Conservation (phyloP, 2,888 invertebrate genomes). For the Rhodophaea formosa region DNA sequence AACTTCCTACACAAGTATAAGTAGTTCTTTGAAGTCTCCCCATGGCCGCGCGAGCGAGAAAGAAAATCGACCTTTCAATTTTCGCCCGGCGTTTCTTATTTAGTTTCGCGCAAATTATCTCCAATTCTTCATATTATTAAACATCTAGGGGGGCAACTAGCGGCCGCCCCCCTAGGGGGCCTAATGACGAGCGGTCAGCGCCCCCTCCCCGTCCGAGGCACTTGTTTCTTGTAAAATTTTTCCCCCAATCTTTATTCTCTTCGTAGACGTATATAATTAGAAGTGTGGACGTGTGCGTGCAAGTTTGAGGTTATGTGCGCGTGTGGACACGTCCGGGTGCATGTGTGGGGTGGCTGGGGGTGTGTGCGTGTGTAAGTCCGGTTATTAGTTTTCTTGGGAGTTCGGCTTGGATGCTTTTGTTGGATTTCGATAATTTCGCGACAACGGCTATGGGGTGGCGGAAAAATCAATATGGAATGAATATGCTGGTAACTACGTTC, state of each 20-base stretch:
- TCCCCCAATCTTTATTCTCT: constrained; percentile 81
- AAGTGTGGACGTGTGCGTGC: constrained; percentile 40
- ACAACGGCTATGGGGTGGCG: constrained; percentile 52
- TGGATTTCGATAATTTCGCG: constrained; percentile 81
- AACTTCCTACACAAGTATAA: constrained; percentile 17
- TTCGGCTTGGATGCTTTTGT: constrained; percentile 76
- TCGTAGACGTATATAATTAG: constrained; percentile 80
- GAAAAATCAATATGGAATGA: constrained; percentile 55
- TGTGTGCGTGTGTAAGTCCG: constrained; percentile 56
- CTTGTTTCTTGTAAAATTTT: constrained; percentile 81
- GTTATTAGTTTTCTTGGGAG: constrained; percentile 81
- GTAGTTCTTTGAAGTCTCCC: constrained; percentile 23
- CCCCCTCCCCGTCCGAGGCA: constrained; percentile 65
- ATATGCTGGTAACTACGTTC: constrained; percentile 22
- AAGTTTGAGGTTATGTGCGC: constrained; percentile 30
- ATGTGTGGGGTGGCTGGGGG: constrained; percentile 35
- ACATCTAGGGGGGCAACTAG: constrained; percentile 76
- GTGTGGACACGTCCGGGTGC: constrained; percentile 29
- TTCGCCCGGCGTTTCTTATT: constrained; percentile 79
- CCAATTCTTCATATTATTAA: constrained; percentile 82
- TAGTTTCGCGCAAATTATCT: constrained; percentile 82
- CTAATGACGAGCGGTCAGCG: constrained; percentile 78
- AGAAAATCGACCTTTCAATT: constrained; percentile 71
- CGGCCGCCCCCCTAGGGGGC: constrained; percentile 58
- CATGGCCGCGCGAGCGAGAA: constrained; percentile 38